Conservation (phyloP, 2,113 vertebrate genomes). For the Sprattus sprattus region DNA sequence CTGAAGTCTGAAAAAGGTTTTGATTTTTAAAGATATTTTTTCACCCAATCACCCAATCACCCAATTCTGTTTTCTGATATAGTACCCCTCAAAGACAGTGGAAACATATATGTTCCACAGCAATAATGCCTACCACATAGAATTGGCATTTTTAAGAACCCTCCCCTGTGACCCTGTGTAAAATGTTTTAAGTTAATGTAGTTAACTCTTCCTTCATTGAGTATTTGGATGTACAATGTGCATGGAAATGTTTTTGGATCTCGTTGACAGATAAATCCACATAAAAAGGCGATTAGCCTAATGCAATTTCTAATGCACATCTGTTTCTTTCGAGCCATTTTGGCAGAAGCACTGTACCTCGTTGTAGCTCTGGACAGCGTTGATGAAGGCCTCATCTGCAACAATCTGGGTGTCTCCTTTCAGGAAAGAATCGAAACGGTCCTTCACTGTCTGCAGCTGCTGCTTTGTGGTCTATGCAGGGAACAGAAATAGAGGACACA, state of each 20-base stretch:
- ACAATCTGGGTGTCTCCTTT: conserved; percentile 99
- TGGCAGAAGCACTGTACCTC: conserved; percentile 76
- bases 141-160: neutral
- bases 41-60: too few relatives aligned
- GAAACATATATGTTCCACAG: too few relatives aligned
- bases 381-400: conserved; percentile 99
- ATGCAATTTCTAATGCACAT: neutral
- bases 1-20: neutral
- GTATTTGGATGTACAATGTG: neutral
- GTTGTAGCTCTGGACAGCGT: conserved; percentile 96
- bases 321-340: neutral
- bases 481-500: conserved; percentile 22
- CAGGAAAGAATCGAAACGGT: conserved; percentile 97
- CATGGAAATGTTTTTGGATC: neutral
- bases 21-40: neutral
- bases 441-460: conserved; percentile 95
- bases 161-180: neutral
- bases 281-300: neutral
- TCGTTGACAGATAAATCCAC: neutral
- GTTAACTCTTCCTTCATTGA: neutral
- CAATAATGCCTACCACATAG: neutral
- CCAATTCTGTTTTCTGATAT: too few relatives aligned
- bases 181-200: neutral
- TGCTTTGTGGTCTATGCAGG: conserved; percentile 91
- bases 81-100: too few relatives aligned